Percentiles rank a stretch among this genome's conserved stretches.
phyloP scores from a whole-genome alignment of 1,140 invertebrate genomes.

The Formica exsecta region DNA sequence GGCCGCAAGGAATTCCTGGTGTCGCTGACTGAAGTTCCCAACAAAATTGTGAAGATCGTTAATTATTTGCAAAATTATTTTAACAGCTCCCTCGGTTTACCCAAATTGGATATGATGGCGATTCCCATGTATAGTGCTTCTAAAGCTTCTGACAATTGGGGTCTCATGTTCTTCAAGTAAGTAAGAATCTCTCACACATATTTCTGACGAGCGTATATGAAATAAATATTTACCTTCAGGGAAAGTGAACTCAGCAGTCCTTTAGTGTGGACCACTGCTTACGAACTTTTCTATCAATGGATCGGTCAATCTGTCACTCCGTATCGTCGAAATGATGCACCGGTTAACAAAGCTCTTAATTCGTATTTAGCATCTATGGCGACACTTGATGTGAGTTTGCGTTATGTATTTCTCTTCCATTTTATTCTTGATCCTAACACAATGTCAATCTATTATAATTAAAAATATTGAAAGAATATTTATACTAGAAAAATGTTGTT shows the following conservation, averaged over 20 bases:
- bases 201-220: neutral
- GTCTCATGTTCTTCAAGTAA: constrained; percentile 92
- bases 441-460: neutral
- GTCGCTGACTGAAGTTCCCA: constrained; percentile 88
- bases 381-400: constrained; percentile 88
- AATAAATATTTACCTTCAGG: constrained; percentile 82
- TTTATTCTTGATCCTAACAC: neutral
- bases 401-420: too few species aligned
- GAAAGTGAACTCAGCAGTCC: constrained; percentile 90
- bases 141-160: constrained; percentile 92
- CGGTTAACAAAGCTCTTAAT: constrained; percentile 91
- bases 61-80: constrained; percentile 91
- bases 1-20: constrained; percentile 90
- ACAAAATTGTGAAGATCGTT: constrained; percentile 89
- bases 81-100: constrained; percentile 90
- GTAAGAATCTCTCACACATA: constrained; percentile 53
- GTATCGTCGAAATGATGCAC: constrained; percentile 90
- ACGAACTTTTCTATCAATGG: constrained; percentile 92
- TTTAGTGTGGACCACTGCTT: constrained; percentile 88
- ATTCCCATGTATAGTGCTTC: constrained; percentile 92
- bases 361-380: constrained; percentile 91
- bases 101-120: constrained; percentile 93
- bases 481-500: neutral
- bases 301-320: constrained; percentile 91
- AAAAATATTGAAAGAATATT: neutral